Evolutionary conservation across 2,113 vertebrate species (phyloP), one percentile per base, ranked within the genome.

Genomic region (Mustelus asterias): DNA sequence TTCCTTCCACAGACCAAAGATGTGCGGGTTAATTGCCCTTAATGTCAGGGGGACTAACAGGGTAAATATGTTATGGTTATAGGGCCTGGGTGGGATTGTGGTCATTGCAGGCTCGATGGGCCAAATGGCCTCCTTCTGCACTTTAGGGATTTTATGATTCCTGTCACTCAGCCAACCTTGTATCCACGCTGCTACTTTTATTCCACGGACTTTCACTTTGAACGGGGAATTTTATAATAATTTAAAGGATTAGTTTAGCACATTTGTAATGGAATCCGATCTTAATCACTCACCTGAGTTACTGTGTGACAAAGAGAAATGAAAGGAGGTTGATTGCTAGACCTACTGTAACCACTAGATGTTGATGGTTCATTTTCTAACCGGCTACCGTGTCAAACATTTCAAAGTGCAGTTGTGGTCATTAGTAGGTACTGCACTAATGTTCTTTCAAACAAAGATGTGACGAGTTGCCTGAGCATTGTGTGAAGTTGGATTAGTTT

Each of bases 291-390:
- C 14, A 89, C 54, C 4, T 18, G 14, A 65, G 1, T 67, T 67
- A 22, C 65, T 22, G 2, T 93, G 60, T 7, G 33, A 92, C 16
- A 63, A n/a, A 65, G 20, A 41, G 78, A 41, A 65, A 37, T 93
- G 33, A 65, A 37, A 60, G 26, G 13, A 58, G 86, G 8, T 5
- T 93, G 60, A 65, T 93, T 93, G 89, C n/a, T n/a, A 93, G 58
- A 65, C 89, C 60, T 9, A 65, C 33, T 93, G 33, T 41, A 10
- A 33, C 89, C 89, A 93, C 89, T 93, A 93, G 89, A 37, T 93
- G 89, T 37, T 93, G 89, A 63, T 93, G 60, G 89, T 65, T 93
- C 13, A 93, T 93, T 65, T 67, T 65, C 60, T 93, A 92, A 92
- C 58, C 37, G 5, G 22, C 33, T 37, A 37, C 63, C 1, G 41